phyloP scores from a whole-genome alignment of 2,797 vertebrate species.

The Pelodytes ibericus region DNA sequence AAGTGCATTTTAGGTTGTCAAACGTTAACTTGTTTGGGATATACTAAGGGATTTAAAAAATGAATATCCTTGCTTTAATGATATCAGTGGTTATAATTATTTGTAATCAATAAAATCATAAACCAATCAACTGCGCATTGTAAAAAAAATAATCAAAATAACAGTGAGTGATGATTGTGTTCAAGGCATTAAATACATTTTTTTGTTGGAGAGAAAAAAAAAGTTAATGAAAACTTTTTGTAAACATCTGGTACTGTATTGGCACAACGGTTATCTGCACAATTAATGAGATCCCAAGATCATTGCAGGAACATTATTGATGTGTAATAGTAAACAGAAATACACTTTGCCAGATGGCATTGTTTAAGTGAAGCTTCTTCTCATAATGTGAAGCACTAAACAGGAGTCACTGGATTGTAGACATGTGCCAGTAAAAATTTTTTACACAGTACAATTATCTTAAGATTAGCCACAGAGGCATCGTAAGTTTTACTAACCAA shows the following conservation, averaged over 20 bases:
- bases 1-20: too few species aligned
- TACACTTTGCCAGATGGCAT: constrained; percentile 57
- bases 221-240: constrained; percentile 48
- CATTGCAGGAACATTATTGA: constrained; percentile 59
- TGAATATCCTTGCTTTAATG: too few species aligned
- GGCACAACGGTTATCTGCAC: constrained; percentile 53
- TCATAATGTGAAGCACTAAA: constrained; percentile 52
- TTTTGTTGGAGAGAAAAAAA: constrained; percentile 30
- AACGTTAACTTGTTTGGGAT: too few species aligned
- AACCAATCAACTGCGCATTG: too few species aligned
- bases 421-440: constrained; percentile 36
- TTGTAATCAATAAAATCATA: too few species aligned
- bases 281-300: constrained; percentile 59
- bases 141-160: too few species aligned
- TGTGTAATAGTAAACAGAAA: constrained; percentile 57
- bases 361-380: constrained; percentile 55
- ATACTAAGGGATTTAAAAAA: too few species aligned
- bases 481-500: constrained; percentile 42
- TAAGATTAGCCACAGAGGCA: constrained; percentile 48
- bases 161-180: too few species aligned
- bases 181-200: constrained; percentile 2
- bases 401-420: constrained; percentile 52
- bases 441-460: constrained; percentile 47
- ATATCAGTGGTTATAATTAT: too few species aligned
- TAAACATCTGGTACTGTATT: constrained; percentile 55